Percentiles rank a stretch among this genome's conserved stretches.
These are phyloP conservation scores for Yponomeuta sedellus DNA, from an alignment of 2,888 invertebrate species.

Conservation along the genomic window DNA sequence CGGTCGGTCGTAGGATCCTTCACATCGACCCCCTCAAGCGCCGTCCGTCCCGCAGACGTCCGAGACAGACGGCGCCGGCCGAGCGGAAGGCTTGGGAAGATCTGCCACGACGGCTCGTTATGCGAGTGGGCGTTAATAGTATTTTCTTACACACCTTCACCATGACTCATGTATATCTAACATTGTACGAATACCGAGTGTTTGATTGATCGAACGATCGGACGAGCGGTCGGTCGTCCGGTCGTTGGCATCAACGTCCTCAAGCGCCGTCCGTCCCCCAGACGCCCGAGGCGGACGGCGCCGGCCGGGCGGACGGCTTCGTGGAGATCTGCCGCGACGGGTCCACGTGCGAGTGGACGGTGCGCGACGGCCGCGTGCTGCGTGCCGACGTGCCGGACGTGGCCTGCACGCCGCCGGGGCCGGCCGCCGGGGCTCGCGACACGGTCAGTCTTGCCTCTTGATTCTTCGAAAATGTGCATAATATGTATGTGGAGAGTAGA, in stretches of 20 bases:
- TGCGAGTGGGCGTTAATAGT: slow-evolving; percentile 69
- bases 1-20: too few relatives aligned
- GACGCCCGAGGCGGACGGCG: slow-evolving; percentile 29
- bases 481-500: too few relatives aligned
- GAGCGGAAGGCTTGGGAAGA: slow-evolving; percentile 66
- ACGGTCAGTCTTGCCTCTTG: slow-evolving; percentile 1
- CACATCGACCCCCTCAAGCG: neutral
- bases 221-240: too few relatives aligned
- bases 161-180: too few relatives aligned
- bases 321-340: slow-evolving; percentile 78
- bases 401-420: slow-evolving; percentile 78
- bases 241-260: neutral
- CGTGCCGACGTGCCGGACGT: slow-evolving; percentile 72
- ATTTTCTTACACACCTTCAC: too few relatives aligned
- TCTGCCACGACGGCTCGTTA: slow-evolving; percentile 76
- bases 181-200: too few relatives aligned
- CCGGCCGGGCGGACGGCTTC: slow-evolving; percentile 51
- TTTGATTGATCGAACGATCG: too few relatives aligned
- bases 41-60: slow-evolving; percentile 32
- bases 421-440: neutral
- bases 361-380: slow-evolving; percentile 68
- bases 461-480: too few relatives aligned
- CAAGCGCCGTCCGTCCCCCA: slow-evolving; percentile 29
- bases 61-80: slow-evolving; percentile 31
- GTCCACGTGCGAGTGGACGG: slow-evolving; percentile 77